phyloP scores from a whole-genome alignment of 2,888 invertebrate species.

The Plagodis pulveraria region DNA sequence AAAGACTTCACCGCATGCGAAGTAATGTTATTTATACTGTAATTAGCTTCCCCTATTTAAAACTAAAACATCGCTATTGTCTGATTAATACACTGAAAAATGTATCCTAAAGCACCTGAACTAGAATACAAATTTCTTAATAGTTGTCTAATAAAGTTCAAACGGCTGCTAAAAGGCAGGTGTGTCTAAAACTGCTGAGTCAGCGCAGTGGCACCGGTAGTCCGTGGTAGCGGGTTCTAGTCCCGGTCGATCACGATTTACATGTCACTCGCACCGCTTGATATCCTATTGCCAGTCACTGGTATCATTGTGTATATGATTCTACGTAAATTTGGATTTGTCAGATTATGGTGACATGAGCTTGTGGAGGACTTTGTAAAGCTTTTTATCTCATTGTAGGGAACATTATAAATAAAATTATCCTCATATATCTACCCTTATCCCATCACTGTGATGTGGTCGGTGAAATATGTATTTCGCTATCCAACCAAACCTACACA shows the following conservation, averaged over 20 bases:
- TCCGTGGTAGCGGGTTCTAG: slow-evolving; percentile 76
- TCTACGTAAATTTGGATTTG: slow-evolving; percentile 65
- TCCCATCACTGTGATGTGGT: too few species aligned
- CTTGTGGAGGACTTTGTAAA: slow-evolving; percentile 15
- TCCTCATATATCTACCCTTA: too few species aligned
- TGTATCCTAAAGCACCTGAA: background rate
- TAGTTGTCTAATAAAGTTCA: slow-evolving; percentile 13
- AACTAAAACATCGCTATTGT: slow-evolving; percentile 25
- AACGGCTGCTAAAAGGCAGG: slow-evolving; percentile 60
- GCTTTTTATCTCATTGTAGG: slow-evolving; percentile 6
- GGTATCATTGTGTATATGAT: slow-evolving; percentile 39
- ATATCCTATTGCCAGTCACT: slow-evolving; percentile 80
- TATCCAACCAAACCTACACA: too few species aligned
- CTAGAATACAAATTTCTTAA: slow-evolving; percentile 25
- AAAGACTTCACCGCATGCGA: slow-evolving; percentile 13
- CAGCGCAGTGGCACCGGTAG: slow-evolving; percentile 81
- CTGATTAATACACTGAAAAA: slow-evolving; percentile 4
- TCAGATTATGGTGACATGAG: slow-evolving; percentile 42
- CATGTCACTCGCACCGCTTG: slow-evolving; percentile 82
- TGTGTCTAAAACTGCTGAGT: slow-evolving; percentile 75
- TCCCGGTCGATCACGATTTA: slow-evolving; percentile 81
- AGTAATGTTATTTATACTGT: slow-evolving; percentile 35
- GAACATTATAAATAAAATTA: too few species aligned
- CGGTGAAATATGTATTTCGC: too few species aligned
- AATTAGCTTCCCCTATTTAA: slow-evolving; percentile 29